A percentile compares a stretch with the other conserved stretches of the same genome.
phyloP scores from a whole-genome alignment of 2,113 vertebrate species.

The Danionella cerebrum region DNA sequence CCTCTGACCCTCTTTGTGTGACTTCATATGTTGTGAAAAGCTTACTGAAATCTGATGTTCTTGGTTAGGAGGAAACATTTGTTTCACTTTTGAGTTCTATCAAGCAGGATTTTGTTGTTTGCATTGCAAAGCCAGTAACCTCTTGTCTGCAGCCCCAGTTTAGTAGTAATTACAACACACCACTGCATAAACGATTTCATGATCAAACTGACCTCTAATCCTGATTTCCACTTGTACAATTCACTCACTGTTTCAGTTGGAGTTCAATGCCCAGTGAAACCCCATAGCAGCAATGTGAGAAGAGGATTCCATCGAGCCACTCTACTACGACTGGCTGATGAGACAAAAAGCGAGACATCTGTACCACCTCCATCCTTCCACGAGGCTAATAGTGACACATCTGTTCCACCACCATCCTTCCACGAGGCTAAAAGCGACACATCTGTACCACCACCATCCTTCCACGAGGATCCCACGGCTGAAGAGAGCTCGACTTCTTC shows the following conservation, averaged over 20 bases:
- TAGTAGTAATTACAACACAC: no score
- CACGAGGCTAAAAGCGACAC: slow-evolving; percentile 51
- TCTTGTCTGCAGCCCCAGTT: no score
- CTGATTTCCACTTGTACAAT: no score
- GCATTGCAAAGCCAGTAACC: no score
- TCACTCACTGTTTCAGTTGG: slow-evolving; percentile 37
- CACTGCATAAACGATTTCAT: no score
- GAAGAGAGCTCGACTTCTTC: slow-evolving; percentile 31
- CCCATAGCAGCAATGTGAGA: slow-evolving; percentile 31
- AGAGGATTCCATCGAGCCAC: slow-evolving; percentile 48
- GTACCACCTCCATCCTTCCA: slow-evolving; percentile 37
- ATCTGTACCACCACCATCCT: slow-evolving; percentile 24
- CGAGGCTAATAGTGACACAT: slow-evolving; percentile 48
- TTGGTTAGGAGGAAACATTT: no score
- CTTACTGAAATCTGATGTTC: no score
- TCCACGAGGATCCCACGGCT: slow-evolving; percentile 42
- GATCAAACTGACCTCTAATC: no score
- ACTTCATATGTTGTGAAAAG: not conserved
- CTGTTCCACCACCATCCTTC: slow-evolving; percentile 30
- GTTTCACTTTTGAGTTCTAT: no score
- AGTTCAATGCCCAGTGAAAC: slow-evolving; percentile 29
- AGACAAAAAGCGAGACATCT: slow-evolving; percentile 47
- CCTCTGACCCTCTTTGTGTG: not conserved
- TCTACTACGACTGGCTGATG: slow-evolving; percentile 50
- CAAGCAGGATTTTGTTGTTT: no score